phyloP scores from a whole-genome alignment of 2,797 vertebrate species.

The Toxotes lorentzi region DNA sequence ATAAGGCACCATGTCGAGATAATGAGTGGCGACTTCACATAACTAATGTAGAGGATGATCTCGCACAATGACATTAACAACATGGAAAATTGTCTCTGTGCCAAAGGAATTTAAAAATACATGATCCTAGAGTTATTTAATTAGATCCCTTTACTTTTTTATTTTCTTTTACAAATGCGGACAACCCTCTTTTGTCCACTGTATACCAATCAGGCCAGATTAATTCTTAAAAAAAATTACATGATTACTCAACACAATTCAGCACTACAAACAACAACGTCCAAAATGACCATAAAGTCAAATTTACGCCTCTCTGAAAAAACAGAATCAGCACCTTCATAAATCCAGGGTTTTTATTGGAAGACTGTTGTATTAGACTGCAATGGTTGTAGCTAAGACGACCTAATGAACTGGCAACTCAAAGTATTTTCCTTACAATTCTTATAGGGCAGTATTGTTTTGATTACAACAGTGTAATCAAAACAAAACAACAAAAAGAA shows the following conservation, averaged over 20 bases:
- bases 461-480: too few species aligned
- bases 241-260: not conserved
- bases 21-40: constrained; percentile 17
- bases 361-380: too few species aligned
- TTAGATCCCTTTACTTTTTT: not conserved
- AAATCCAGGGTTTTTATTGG: not conserved
- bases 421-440: too few species aligned
- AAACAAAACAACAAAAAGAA: too few species aligned
- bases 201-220: not conserved
- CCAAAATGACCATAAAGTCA: too few species aligned
- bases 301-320: too few species aligned
- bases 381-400: not conserved
- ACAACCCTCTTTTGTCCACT: not conserved
- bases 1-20: constrained; percentile 17
- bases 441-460: too few species aligned
- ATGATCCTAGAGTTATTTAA: not conserved
- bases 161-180: not conserved
- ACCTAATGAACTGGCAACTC: too few species aligned
- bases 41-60: constrained; percentile 26
- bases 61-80: constrained; percentile 18
- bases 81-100: not conserved
- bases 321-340: not conserved
- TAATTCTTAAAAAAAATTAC: too few species aligned
- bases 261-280: not conserved
- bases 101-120: not conserved